Conservation (phyloP, 2,888 invertebrate species). For the Drosophila pullipes region DNA sequence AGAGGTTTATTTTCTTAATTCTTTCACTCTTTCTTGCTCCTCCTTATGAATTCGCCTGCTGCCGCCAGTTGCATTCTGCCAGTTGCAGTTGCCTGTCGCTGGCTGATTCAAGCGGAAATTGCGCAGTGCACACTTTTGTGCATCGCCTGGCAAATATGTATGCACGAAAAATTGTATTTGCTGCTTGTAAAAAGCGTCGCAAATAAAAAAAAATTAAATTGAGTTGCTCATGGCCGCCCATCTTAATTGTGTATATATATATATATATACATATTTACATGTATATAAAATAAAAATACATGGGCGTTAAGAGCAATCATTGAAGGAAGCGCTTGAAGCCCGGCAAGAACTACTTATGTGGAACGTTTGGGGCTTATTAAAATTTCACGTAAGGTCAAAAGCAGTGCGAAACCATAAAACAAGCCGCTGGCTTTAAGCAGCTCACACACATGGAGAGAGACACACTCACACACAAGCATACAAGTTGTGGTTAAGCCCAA, state of each 20-base stretch:
- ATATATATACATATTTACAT: neutral
- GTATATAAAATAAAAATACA: neutral
- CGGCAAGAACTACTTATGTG: conserved; percentile 47
- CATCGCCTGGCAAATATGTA: conserved; percentile 67
- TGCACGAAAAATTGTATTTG: conserved; percentile 64
- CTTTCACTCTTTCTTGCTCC: neutral
- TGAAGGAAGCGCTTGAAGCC: conserved; percentile 44
- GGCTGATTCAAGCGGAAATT: conserved; percentile 64
- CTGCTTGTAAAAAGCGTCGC: conserved; percentile 26
- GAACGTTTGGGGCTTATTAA: conserved; percentile 63
- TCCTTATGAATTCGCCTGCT: conserved; percentile 1
- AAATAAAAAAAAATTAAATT: conserved; percentile 61
- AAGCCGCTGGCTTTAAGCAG: conserved; percentile 75
- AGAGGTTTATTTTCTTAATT: neutral
- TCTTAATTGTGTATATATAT: conserved; percentile 49
- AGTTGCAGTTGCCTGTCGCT: neutral
- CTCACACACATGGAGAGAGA: conserved; percentile 21
- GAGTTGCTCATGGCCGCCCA: conserved; percentile 57
- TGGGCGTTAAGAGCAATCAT: conserved; percentile 31
- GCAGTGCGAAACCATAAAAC: conserved; percentile 79
- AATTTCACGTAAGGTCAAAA: conserved; percentile 77
- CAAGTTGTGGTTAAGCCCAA: conserved; percentile 50
- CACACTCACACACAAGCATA: conserved; percentile 23
- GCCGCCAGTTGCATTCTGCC: neutral
- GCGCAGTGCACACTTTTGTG: conserved; percentile 70